These are phyloP conservation scores for Stramonita haemastoma DNA, from an alignment of 2,888 invertebrate genomes.

Conservation along the genomic window DNA sequence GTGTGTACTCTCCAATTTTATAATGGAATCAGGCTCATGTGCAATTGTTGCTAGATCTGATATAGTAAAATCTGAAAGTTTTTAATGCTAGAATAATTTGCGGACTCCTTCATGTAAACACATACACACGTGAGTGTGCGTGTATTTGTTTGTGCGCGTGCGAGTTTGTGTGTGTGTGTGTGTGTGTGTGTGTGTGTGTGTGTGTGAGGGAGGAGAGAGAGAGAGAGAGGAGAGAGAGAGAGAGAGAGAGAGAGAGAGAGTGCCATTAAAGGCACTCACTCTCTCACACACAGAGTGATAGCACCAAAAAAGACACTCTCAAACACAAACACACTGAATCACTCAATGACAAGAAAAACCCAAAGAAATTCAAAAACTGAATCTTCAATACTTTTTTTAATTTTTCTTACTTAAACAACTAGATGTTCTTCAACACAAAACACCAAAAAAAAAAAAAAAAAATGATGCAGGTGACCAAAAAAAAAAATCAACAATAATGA, in stretches of 20 bases:
- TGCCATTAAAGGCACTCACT: neutral
- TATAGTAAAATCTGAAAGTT: no score
- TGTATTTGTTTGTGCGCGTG: no score
- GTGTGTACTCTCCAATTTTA: neutral
- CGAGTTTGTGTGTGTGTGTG: neutral
- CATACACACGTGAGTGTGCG: no score
- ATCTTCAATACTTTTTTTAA: constrained; percentile 16
- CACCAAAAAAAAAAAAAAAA: constrained; percentile 25
- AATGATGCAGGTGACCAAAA: neutral
- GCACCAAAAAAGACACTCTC: no score
- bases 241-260: constrained; percentile 10
- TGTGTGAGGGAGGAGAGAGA: neutral
- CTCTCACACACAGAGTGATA: neutral
- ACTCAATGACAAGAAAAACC: neutral
- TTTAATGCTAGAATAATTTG: no score
- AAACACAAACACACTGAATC: neutral
- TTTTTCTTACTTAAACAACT: constrained; percentile 32
- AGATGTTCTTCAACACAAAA: constrained; percentile 26
- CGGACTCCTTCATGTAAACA: no score
- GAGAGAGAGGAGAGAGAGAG: neutral
- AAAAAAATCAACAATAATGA: neutral
- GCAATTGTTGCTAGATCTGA: no score
- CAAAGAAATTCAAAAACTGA: neutral
- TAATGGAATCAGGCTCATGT: no score
- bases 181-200: neutral